Evolutionary conservation across 2,113 vertebrate species (phyloP), one percentile per base, ranked within the genome.

Genomic region (Bostrychus sinensis): DNA sequence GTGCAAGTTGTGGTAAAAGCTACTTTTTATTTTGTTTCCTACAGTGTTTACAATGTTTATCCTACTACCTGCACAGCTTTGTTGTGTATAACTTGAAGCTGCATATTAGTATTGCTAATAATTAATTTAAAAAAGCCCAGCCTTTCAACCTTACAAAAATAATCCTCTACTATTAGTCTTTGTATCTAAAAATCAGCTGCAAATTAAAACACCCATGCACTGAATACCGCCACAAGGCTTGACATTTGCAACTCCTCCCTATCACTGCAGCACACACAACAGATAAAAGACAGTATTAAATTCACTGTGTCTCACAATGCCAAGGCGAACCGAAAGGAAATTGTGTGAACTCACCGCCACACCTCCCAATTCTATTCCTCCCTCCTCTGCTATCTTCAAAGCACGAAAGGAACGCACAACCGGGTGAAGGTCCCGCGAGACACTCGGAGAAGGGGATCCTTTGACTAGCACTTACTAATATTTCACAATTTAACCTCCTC

Each of bases 401-500:
- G 74, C 46, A 28, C 43, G 25, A 65, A 61, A 37, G 43, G 63
- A 72, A 74, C 36, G 23, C 68, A 62, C 17, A 75, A 62, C 66
- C 73, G 42, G 72, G 48, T 73, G 73, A 63, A 55, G 26, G 53
- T 85, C 86, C 68, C 70, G 5, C 53, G 60, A 72, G 86, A 73
- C 36, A n/a, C 12, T 75, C 32, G 51, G 71, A 84, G 80, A 77
- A 86, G 78, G 57, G 57, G 75, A 70, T 87, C 71, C 37, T 46
- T 59, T 42, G 59, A 72, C 62, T 64, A 19, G 54, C 56, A 62
- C 81, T 72, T 88, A 82, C 17, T 72, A 85, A 80, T 82, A 81
- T 89, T 88, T 88, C 72, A 84, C 75, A 90, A 79, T 85, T 87
- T 84, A 89, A 89, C 87, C 84, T 83, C 72, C 83, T 82, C 4